Conservation (phyloP, 2,113 vertebrate species). For the Rhipidura dahli region DNA sequence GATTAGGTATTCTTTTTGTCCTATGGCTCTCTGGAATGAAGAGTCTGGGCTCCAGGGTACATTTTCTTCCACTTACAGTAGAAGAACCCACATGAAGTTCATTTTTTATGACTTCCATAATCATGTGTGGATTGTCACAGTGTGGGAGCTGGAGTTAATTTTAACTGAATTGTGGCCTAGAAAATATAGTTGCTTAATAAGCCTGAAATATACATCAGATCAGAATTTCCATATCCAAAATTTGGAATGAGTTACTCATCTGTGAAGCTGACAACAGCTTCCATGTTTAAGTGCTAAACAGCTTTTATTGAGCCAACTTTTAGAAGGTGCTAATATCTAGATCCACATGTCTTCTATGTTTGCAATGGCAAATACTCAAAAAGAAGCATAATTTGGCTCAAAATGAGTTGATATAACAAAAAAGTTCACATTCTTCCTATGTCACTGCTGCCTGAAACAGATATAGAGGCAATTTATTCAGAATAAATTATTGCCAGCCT, state of each 20-base stretch:
- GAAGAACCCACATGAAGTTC: conserved; percentile 3
- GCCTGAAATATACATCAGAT: conserved; percentile 48
- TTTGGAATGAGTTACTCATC: conserved; percentile 57
- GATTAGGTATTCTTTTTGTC: neutral
- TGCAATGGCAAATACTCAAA: conserved; percentile 58
- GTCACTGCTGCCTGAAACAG: conserved; percentile 69
- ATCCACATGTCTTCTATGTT: conserved; percentile 61
- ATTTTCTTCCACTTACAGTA: neutral
- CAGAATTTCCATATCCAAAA: conserved; percentile 59
- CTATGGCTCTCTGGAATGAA: neutral
- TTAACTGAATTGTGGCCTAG: conserved; percentile 32
- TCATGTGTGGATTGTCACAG: conserved; percentile 1
- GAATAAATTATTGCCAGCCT: conserved; percentile 76
- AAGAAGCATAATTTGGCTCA: conserved; percentile 55
- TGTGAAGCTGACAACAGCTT: conserved; percentile 66
- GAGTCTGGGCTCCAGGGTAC: neutral
- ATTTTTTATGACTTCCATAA: conserved; percentile 7
- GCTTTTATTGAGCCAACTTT: conserved; percentile 68
- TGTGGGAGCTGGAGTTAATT: conserved; percentile 17
- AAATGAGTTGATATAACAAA: conserved; percentile 44
- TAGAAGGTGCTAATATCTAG: conserved; percentile 65
- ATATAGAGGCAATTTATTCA: conserved; percentile 74
- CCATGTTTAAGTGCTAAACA: conserved; percentile 66
- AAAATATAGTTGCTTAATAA: conserved; percentile 43
- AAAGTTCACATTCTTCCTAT: conserved; percentile 63